Evolutionary conservation across 2,888 invertebrate species (phyloP).

Genomic region (Troides oblongomaculatus): DNA sequence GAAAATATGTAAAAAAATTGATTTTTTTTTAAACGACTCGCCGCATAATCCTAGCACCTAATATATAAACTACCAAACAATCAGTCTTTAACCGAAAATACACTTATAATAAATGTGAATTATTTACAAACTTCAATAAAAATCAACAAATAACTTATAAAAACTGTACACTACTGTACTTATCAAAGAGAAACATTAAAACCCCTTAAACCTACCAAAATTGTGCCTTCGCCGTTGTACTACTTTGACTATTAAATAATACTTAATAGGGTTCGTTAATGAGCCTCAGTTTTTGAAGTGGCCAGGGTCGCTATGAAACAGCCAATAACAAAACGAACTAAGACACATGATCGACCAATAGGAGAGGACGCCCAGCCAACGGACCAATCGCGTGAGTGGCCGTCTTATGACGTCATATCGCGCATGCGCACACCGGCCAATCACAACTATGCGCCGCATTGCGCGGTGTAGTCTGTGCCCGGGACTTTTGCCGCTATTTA

Average conservation of each 20-base stretch:
- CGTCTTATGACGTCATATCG: too few relatives aligned
- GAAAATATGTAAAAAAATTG: not conserved
- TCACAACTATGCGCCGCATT: too few relatives aligned
- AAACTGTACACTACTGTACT: slow-evolving; percentile 39
- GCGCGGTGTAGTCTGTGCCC: too few relatives aligned
- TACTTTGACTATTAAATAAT: slow-evolving; percentile 21
- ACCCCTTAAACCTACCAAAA: slow-evolving; percentile 35
- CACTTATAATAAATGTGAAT: slow-evolving; percentile 48
- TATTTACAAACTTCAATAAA: slow-evolving; percentile 36
- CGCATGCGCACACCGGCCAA: too few relatives aligned
- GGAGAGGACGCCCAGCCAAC: too few relatives aligned
- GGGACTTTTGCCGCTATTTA: too few relatives aligned
- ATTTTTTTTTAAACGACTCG: not conserved
- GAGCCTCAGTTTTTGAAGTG: too few relatives aligned
- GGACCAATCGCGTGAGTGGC: too few relatives aligned
- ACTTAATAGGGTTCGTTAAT: too few relatives aligned
- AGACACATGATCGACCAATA: too few relatives aligned
- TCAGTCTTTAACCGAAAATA: slow-evolving; percentile 77
- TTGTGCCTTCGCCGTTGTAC: slow-evolving; percentile 55
- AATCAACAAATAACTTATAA: slow-evolving; percentile 59
- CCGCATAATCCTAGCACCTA: slow-evolving; percentile 10
- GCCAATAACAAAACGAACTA: too few relatives aligned
- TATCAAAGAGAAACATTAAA: slow-evolving; percentile 37
- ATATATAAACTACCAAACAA: slow-evolving; percentile 49
- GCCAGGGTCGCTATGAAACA: too few relatives aligned